Evolutionary conservation across 1,140 invertebrate species (phyloP), one percentile per base, ranked within the genome.

Genomic region (Planococcus citri): DNA sequence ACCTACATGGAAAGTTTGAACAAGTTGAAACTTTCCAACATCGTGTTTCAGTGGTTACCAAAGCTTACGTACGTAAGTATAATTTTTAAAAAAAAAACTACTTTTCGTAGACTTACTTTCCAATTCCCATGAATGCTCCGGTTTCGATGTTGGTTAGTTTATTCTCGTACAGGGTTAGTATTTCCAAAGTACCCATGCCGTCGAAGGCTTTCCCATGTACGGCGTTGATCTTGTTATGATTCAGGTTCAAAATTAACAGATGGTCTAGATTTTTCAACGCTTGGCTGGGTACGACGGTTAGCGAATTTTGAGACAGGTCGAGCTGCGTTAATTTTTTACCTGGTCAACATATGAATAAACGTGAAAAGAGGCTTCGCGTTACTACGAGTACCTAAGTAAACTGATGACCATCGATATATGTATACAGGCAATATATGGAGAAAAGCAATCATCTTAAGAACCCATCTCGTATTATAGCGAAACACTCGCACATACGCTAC

Each of bases 141-240:
- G 83, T 78, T 73, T 92, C 90, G 67, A 94, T 86, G 21, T 78
- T 82, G 67, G 83, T 84, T 72, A 94, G 88, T 79, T 87, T 88
- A 76, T 95, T 95, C 76, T 90, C 91, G 77, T 94, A 94, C 20
- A 95, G 78, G 57, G 90, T 92, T 37, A 95, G 82, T 70, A 93
- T 90, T 77, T 92, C 89, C 64, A 93, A 80, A 4, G 90, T 91
- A 72, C 91, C 88, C 72, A 94, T 82, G 1, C 90, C 90, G 73
- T 89, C 83, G 74, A 95, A 94, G 21, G 90, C 90, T 69, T 84
- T 85, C 41, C 84, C 83, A 73, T 90, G 89, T 21, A 95, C 82
- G 61, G 83, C 84, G 17, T 79, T 84, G 73, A 92, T 87, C 75
- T 89, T 90, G 77, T 95, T 95, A 78, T 92, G 89, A 77, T 94